A percentile compares a stretch with the other conserved stretches of the same genome.
Conservation (phyloP, 2,888 invertebrate species). For the Tortrix viridana region DNA sequence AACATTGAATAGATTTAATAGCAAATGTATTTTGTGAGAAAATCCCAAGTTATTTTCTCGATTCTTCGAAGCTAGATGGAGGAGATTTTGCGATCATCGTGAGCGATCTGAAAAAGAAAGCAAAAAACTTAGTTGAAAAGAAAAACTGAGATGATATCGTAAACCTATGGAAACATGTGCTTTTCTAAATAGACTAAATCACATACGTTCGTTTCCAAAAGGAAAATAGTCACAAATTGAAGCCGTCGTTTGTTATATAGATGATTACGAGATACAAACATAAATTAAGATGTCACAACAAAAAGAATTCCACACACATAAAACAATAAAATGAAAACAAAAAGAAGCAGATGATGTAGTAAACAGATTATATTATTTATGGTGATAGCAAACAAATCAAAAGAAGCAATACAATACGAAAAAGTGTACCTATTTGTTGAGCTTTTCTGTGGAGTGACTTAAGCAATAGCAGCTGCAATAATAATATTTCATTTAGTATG, state of each 20-base stretch:
- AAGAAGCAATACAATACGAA: constrained; percentile 72
- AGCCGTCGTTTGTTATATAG: constrained; percentile 19
- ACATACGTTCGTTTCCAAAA: background rate
- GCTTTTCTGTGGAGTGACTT: constrained; percentile 81
- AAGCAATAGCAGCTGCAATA: constrained; percentile 83
- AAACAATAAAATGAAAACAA: constrained; percentile 44
- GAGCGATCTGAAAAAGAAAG: constrained; percentile 68
- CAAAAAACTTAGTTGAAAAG: background rate
- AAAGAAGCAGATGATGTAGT: constrained; percentile 40
- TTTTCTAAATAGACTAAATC: background rate
- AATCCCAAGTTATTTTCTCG: constrained; percentile 58
- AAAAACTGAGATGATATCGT: constrained; percentile 11
- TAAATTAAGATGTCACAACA: constrained; percentile 1
- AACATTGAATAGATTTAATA: constrained; percentile 39
- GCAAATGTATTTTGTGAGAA: constrained; percentile 34
- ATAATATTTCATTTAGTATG: constrained; percentile 70
- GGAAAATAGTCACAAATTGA: constrained; percentile 2
- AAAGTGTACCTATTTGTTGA: constrained; percentile 79
- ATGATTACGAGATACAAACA: constrained; percentile 10
- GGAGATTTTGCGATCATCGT: constrained; percentile 76
- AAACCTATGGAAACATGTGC: constrained; percentile 6
- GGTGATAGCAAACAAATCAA: constrained; percentile 56
- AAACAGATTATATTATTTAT: constrained; percentile 37
- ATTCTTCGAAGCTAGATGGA: constrained; percentile 68
- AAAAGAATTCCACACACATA: constrained; percentile 34